Conservation (phyloP, 2,113 vertebrate genomes). For the Crotalus helleri region DNA sequence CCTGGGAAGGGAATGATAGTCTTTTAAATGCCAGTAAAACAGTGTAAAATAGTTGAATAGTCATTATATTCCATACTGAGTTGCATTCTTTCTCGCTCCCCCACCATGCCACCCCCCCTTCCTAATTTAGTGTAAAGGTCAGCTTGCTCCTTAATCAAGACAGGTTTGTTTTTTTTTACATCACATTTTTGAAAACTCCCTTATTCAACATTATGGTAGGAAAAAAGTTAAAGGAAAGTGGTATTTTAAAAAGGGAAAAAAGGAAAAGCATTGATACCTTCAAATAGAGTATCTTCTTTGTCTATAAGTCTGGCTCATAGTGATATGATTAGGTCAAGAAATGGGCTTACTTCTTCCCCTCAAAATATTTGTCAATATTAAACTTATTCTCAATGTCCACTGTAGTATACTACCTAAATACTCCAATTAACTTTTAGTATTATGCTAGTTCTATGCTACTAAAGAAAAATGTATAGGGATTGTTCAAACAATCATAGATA, state of each 20-base stretch:
- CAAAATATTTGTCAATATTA: conserved; percentile 32
- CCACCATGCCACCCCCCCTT: background rate
- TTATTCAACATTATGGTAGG: conserved; percentile 34
- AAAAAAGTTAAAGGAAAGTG: conserved; percentile 46
- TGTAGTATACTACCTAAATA: conserved; percentile 66
- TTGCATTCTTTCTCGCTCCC: background rate
- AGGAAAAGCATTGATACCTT: conserved; percentile 30
- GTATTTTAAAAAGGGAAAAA: conserved; percentile 20
- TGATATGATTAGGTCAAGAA: conserved; percentile 30
- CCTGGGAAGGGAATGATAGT: conserved; percentile 6
- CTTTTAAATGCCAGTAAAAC: conserved; percentile 77
- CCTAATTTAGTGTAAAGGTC: conserved; percentile 18
- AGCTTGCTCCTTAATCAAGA: conserved; percentile 31
- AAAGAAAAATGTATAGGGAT: conserved; percentile 63
- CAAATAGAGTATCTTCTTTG: conserved; percentile 34
- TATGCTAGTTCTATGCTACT: conserved; percentile 72
- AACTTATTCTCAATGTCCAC: conserved; percentile 15
- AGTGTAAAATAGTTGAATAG: conserved; percentile 74
- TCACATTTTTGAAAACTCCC: conserved; percentile 47
- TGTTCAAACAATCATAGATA: conserved; percentile 58
- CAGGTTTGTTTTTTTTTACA: conserved; percentile 29
- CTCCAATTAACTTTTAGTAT: conserved; percentile 68
- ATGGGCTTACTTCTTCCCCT: conserved; percentile 37
- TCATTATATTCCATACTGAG: conserved; percentile 58
- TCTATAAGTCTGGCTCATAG: conserved; percentile 25